Percentiles rank a stretch among this genome's conserved stretches.
phyloP scores from a whole-genome alignment of 2,888 invertebrate genomes.

The Urechis unicinctus region DNA sequence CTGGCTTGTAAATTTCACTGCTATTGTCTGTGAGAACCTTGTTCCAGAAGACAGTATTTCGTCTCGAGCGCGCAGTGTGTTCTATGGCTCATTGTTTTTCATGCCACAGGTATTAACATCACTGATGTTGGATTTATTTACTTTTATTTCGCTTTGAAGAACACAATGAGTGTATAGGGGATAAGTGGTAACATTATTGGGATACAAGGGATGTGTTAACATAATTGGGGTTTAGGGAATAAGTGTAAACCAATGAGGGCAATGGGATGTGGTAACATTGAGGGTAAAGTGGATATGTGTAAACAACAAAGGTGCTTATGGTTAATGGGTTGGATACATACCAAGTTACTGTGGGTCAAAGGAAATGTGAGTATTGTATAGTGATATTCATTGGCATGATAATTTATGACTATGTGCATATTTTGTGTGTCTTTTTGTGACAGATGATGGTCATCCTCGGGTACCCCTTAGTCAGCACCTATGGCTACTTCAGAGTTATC shows the following conservation, averaged over 20 bases:
- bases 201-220: too few relatives aligned
- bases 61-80: constrained; percentile 24
- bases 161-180: too few relatives aligned
- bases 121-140: neutral
- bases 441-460: constrained; percentile 31
- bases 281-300: too few relatives aligned
- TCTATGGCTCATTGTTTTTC: constrained; percentile 29
- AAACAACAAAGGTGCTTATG: too few relatives aligned
- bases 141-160: neutral
- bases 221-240: too few relatives aligned
- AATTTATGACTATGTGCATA: neutral
- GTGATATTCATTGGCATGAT: too few relatives aligned
- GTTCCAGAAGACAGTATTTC: constrained; percentile 27
- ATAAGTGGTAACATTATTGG: too few relatives aligned
- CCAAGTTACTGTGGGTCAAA: too few relatives aligned
- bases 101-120: constrained; percentile 24
- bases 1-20: constrained; percentile 31
- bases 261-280: too few relatives aligned
- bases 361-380: too few relatives aligned
- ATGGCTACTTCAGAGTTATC: constrained; percentile 31
- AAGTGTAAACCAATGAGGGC: too few relatives aligned
- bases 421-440: constrained; percentile 7
- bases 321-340: too few relatives aligned
- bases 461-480: constrained; percentile 21
- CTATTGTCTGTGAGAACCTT: constrained; percentile 35